A percentile compares a stretch with the other conserved stretches of the same genome.
phyloP scores from a whole-genome alignment of 2,888 invertebrate genomes.

The Eremobia ochroleuca region DNA sequence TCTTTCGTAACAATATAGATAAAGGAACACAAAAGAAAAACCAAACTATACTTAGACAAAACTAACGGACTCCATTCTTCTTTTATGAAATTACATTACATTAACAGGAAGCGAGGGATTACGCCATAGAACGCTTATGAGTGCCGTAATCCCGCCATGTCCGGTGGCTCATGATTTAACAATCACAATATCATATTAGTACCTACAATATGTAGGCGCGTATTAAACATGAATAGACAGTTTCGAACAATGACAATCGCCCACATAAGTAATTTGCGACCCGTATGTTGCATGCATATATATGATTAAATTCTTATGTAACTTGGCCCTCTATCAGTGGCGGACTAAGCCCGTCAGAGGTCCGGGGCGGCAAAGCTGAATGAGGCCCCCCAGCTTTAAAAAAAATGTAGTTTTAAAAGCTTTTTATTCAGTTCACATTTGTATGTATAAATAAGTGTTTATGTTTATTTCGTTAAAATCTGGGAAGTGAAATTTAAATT shows the following conservation, averaged over 20 bases:
- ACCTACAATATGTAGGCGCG: slow-evolving; percentile 29
- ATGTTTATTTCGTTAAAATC: no score
- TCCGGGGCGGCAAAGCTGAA: no score
- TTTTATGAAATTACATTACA: slow-evolving; percentile 42
- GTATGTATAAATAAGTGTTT: no score
- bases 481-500: no score
- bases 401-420: no score
- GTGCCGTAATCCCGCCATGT: slow-evolving; percentile 60
- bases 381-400: no score
- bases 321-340: slow-evolving; percentile 4
- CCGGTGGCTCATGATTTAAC: slow-evolving; percentile 55
- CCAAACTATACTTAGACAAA: slow-evolving; percentile 6
- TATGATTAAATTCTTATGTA: slow-evolving; percentile 29
- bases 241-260: slow-evolving; percentile 50
- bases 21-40: slow-evolving; percentile 21
- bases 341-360: no score
- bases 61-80: slow-evolving; percentile 18
- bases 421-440: no score
- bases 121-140: slow-evolving; percentile 60
- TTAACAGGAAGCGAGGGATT: slow-evolving; percentile 60
- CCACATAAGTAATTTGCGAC: slow-evolving; percentile 33
- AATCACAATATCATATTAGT: slow-evolving; percentile 48
- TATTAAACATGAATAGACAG: slow-evolving; percentile 47
- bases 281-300: slow-evolving; percentile 29
- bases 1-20: background rate